Percentiles rank a stretch among this genome's conserved stretches.
Conservation (phyloP, 2,888 invertebrate genomes). For the Ormyrus labotus region DNA sequence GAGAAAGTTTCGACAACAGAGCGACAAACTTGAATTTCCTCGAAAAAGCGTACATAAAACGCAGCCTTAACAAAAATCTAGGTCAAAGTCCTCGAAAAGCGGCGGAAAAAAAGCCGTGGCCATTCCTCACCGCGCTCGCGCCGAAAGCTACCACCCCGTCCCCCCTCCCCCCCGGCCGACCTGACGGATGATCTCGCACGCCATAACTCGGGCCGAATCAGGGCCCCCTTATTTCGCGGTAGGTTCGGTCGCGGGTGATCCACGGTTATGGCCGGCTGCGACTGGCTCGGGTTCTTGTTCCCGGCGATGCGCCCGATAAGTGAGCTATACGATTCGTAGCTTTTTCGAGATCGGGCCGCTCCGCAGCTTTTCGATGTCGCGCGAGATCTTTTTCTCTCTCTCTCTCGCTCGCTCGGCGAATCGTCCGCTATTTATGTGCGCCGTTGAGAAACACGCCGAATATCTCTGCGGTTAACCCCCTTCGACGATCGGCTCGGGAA, state of each 20-base stretch:
- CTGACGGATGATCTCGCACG: conserved; percentile 42
- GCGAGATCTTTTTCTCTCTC: conserved; percentile 47
- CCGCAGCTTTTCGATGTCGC: conserved; percentile 62
- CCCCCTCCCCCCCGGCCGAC: too few species aligned
- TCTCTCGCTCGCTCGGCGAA: conserved; percentile 52
- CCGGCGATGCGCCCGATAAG: conserved; percentile 66
- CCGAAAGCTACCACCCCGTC: too few species aligned
- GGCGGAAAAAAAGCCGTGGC: too few species aligned
- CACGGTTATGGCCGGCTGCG: conserved; percentile 66
- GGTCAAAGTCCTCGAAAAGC: too few species aligned
- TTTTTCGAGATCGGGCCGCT: conserved; percentile 62
- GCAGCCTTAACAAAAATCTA: too few species aligned
- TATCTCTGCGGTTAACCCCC: conserved; percentile 60
- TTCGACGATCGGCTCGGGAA: conserved; percentile 5
- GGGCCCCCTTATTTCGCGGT: conserved; percentile 58
- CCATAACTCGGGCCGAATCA: conserved; percentile 25
- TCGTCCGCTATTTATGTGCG: conserved; percentile 55
- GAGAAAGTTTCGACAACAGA: too few species aligned
- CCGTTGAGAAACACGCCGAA: conserved; percentile 60
- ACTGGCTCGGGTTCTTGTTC: conserved; percentile 65
- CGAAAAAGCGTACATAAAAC: too few species aligned
- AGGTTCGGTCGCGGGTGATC: conserved; percentile 67
- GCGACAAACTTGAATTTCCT: too few species aligned
- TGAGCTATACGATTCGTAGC: conserved; percentile 56
- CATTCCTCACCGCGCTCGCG: too few species aligned